These are phyloP conservation scores for Luffia ferchaultella DNA, from an alignment of 2,888 invertebrate genomes.

Conservation along the genomic window DNA sequence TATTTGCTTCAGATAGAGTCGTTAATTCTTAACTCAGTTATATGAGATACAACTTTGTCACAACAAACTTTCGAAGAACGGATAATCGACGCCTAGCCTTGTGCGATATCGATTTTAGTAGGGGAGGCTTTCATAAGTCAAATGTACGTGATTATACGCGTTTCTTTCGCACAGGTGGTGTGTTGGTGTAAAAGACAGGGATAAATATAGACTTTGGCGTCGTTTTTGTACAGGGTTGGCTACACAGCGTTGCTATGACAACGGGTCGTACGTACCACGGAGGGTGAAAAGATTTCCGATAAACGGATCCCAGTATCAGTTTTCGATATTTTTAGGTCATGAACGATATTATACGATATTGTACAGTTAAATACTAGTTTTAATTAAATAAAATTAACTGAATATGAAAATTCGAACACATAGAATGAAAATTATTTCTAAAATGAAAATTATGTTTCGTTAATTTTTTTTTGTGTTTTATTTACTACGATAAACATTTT, in stretches of 20 bases:
- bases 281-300: slow-evolving; percentile 58
- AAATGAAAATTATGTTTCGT: too few species aligned
- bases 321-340: slow-evolving; percentile 51
- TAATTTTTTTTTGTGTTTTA: too few species aligned
- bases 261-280: slow-evolving; percentile 29
- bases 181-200: slow-evolving; percentile 23
- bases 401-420: too few species aligned
- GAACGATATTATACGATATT: slow-evolving; percentile 25
- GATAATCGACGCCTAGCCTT: slow-evolving; percentile 67
- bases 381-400: too few species aligned
- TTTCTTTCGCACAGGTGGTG: slow-evolving; percentile 24
- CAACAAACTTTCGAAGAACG: slow-evolving; percentile 22
- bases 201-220: slow-evolving; percentile 14
- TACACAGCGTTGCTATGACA: slow-evolving; percentile 43
- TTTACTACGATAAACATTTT: too few species aligned
- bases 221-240: slow-evolving; percentile 23
- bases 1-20: background rate
- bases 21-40: background rate
- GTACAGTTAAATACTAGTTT: too few species aligned
- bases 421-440: too few species aligned
- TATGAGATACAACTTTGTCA: slow-evolving; percentile 5
- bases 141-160: slow-evolving; percentile 20
- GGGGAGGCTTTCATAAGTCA: slow-evolving; percentile 33
- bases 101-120: slow-evolving; percentile 64
- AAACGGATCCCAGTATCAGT: slow-evolving; percentile 31